Evolutionary conservation across 2,113 vertebrate species (phyloP).

Genomic region (Tamias sibiricus): DNA sequence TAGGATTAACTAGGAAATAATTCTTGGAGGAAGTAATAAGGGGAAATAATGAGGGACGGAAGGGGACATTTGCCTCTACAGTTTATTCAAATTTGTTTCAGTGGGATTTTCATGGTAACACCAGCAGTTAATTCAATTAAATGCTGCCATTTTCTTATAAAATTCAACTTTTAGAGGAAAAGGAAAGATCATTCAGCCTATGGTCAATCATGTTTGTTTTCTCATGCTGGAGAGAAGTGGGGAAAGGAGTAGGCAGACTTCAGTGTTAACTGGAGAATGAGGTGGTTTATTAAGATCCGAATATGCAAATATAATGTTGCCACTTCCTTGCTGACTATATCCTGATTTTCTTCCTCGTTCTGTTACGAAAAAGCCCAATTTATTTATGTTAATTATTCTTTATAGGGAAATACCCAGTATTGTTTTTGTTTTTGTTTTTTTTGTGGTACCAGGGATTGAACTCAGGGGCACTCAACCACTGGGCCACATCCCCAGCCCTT

Average conservation of each 20-base stretch:
- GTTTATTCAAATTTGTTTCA: conserved; percentile 38
- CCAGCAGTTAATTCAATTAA: neutral
- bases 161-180: conserved; percentile 1
- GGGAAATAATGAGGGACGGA: neutral
- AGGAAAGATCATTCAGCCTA: neutral
- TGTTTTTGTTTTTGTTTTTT: no score
- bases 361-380: neutral
- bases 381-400: neutral
- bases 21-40: conserved; percentile 2
- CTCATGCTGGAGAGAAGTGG: neutral
- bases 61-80: neutral
- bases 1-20: neutral
- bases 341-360: conserved; percentile 47
- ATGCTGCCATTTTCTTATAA: conserved; percentile 13
- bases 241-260: neutral
- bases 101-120: neutral
- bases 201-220: neutral
- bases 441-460: no score
- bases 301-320: neutral
- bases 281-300: neutral
- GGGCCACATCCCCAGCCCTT: no score
- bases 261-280: neutral
- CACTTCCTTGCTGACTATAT: neutral
- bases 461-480: no score
- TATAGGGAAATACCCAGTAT: neutral